These are phyloP conservation scores for Cyrtonyx montezumae DNA, from an alignment of 2,113 vertebrate genomes.

Conservation along the genomic window DNA sequence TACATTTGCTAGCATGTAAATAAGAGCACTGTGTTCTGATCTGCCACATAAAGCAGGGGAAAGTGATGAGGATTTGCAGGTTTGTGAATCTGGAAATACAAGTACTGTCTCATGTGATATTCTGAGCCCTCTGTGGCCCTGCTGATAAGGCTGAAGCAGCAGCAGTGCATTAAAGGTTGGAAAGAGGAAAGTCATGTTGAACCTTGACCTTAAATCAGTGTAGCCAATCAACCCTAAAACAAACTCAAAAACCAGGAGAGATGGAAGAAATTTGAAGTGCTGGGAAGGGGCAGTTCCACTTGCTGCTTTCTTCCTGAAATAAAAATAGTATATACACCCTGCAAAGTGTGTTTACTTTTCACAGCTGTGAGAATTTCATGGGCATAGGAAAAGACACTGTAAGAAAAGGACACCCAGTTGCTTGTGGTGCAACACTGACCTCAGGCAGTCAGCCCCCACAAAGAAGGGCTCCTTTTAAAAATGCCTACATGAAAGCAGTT, in stretches of 20 bases:
- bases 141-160: background rate
- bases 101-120: background rate
- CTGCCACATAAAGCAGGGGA: background rate
- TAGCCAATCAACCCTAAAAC: background rate
- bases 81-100: background rate
- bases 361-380: background rate
- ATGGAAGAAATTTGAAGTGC: background rate
- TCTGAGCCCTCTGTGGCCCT: background rate
- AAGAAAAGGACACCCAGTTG: background rate
- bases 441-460: background rate
- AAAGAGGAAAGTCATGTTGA: background rate
- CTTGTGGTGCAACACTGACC: background rate
- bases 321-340: background rate
- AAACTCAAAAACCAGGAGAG: background rate
- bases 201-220: background rate
- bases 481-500: background rate
- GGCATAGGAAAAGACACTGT: conserved; percentile 6
- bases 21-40: background rate
- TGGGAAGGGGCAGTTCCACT: conserved; percentile 28
- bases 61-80: background rate
- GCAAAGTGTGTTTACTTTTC: conserved; percentile 14
- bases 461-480: conserved; percentile 2
- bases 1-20: background rate
- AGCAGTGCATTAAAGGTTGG: background rate
- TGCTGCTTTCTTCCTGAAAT: conserved; percentile 6